Evolutionary conservation across 64 coral and sea anemone genomes (phyloP).

Genomic region (Cladopsammia gracilis): DNA sequence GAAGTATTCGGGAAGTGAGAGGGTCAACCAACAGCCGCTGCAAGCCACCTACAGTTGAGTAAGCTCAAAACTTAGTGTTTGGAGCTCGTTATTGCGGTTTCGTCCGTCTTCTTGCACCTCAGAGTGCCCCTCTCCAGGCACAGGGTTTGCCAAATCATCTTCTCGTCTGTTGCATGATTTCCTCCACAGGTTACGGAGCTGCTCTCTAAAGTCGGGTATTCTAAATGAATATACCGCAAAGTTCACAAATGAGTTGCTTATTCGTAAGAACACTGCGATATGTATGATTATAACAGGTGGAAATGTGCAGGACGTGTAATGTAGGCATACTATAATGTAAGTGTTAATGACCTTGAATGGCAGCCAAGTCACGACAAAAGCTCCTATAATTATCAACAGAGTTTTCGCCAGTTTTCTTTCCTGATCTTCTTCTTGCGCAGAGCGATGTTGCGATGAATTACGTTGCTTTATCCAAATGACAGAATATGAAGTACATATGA

Average conservation of each 20-base stretch:
- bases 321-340: neutral
- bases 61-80: too few relatives aligned
- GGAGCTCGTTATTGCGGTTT: too few relatives aligned
- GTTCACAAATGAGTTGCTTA: neutral
- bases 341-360: neutral
- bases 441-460: neutral
- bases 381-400: neutral
- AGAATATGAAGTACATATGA: neutral
- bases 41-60: too few relatives aligned
- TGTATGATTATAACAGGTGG: neutral
- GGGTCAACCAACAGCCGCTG: too few relatives aligned
- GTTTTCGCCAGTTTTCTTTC: neutral
- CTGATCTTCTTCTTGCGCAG: neutral
- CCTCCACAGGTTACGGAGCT: neutral
- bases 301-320: neutral
- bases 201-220: neutral
- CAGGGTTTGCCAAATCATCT: too few relatives aligned
- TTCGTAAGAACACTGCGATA: neutral
- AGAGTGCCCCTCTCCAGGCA: too few relatives aligned
- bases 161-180: too few relatives aligned
- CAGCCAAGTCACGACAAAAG: neutral
- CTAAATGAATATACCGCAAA: neutral
- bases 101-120: too few relatives aligned
- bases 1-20: too few relatives aligned
- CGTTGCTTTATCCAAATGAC: neutral